Evolutionary conservation across 37 sponge, comb jelly and placozoan genomes (phyloP), one percentile per base, ranked within the genome.

Genomic region (Haliclona indistincta): DNA sequence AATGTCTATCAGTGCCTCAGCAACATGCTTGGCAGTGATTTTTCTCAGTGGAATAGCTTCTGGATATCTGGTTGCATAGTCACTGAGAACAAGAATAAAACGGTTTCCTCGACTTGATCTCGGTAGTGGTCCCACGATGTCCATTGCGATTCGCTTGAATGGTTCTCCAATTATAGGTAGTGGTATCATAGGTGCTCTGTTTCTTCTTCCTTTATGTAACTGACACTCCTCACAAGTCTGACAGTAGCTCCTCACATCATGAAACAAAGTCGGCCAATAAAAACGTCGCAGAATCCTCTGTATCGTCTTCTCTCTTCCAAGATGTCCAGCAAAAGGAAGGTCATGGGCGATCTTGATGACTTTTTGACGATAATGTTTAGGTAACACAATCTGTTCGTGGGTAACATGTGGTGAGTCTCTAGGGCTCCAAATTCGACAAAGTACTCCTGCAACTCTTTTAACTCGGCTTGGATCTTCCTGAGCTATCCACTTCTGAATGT

Each of bases 1-100:
- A 17, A 79, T 7, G 29, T 34, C 71, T 17, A 74, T 15, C 25
- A 88, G 69, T 33, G 63, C 79, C 64, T 88, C 79, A 19, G 83
- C 89, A 4, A 88, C 55, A 28, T 75, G 38, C 30, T 22, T 35
- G 7, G 89, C 84, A 74, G 75, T 78, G 35, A 82, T 76, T 3
- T 34, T 56, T 23, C 52, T 56, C 30, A 82, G 61, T 34, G 83
- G 74, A 22, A 88, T 29, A 0, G 84, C 89, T 56, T 88, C 79
- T 25, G 78, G 89, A 38, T 76, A 88, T 10, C 83, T 37, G 22
- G 83, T 88, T 11, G 89, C 83, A 70, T 82, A 88, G 61, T 81
- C 78, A 69, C 83, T 76, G 2, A 88, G 23, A 38, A 77, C 74
- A 22, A 82, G 29, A 6, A 88, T 71, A 44, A 72, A 88, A 23